A percentile compares a stretch with the other conserved stretches of the same genome.
Conservation (phyloP, 2,888 invertebrate genomes). For the Drosophila rubida region DNA sequence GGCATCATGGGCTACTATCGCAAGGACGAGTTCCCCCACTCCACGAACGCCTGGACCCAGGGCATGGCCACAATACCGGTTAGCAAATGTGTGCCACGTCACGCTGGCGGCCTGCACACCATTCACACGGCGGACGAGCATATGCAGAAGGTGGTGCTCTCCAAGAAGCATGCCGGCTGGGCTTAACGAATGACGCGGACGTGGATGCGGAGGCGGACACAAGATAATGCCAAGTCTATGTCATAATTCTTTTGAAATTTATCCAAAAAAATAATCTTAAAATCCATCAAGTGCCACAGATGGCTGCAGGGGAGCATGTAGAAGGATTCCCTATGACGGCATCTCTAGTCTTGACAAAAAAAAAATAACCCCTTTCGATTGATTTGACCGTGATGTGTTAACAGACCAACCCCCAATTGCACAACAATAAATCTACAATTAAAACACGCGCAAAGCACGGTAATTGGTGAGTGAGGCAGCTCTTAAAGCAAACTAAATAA, state of each 20-base stretch:
- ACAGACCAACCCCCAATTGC: background rate
- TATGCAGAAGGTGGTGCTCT: constrained; percentile 84
- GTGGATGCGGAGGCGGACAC: too few species aligned
- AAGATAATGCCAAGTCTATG: background rate
- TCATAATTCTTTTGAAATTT: constrained; percentile 1
- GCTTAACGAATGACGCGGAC: too few species aligned
- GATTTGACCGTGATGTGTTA: background rate
- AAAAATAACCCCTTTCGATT: constrained; percentile 2
- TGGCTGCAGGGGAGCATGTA: background rate
- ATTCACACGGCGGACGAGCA: constrained; percentile 90
- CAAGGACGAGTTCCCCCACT: constrained; percentile 79
- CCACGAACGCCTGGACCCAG: constrained; percentile 70
- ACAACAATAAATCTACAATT: constrained; percentile 6
- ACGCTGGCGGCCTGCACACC: constrained; percentile 92
- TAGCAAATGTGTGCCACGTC: constrained; percentile 86
- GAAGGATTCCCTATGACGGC: background rate
- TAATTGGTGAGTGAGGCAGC: background rate
- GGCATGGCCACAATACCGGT: constrained; percentile 45
- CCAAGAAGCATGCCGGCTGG: constrained; percentile 68
- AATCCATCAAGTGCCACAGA: constrained; percentile 16
- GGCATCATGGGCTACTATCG: constrained; percentile 81
- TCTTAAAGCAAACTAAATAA: too few species aligned
- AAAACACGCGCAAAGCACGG: background rate
- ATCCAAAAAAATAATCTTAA: background rate
- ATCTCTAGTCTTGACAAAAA: constrained; percentile 15